Base-by-base conservation (phyloP, 2,797 vertebrate species). In the Saxicola maurus region DNA sequence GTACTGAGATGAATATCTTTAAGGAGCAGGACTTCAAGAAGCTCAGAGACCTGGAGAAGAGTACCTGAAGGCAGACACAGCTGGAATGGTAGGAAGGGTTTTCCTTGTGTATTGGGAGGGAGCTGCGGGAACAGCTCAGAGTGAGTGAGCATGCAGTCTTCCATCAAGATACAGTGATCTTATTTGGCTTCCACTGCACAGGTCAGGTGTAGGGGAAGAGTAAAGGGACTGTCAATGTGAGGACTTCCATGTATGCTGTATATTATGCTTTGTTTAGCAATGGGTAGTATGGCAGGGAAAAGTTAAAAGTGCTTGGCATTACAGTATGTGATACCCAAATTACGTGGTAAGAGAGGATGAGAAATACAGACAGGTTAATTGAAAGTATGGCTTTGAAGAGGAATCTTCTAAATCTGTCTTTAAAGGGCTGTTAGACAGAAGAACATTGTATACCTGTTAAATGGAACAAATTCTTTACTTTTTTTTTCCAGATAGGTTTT, bases 401-500 rank as follows among this genome's bases (percentile, higher is more conserved):
- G 49, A 77, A 55, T 88, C 56, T 90, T 90, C 46, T 87, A 75
- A 31, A 71, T 79, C 62, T 80, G 7, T 37, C 40, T 87, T 91
- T 90, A 74, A 82, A 87, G 42, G 73, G 43, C 56, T 87, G 18
- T 55, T 82, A 93, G 64, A 87, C 35, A 80, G 51, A 71, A 52
- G 43, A 66, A 77, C 33, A 53, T 68, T 94, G n/a, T 82, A 55
- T 95, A 85, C 64, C 31, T 95, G 79, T 88, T 93, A 92, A 96
- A 96, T 30, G 61, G 95, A 96, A 95, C 92, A 95, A 96, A 96
- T 94, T 92, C 61, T 97, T 95, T 95, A 93, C 93, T 95, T 97
- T 96, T 95, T 95, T 96, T 93, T 97, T 96, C 76, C 96, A 96
- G 96, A 96, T 96, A 97, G 96, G 95, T 94, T 97, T 97, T 96